Conservation (phyloP, 2,797 vertebrate species). For the Lindbergichthys nudifrons region DNA sequence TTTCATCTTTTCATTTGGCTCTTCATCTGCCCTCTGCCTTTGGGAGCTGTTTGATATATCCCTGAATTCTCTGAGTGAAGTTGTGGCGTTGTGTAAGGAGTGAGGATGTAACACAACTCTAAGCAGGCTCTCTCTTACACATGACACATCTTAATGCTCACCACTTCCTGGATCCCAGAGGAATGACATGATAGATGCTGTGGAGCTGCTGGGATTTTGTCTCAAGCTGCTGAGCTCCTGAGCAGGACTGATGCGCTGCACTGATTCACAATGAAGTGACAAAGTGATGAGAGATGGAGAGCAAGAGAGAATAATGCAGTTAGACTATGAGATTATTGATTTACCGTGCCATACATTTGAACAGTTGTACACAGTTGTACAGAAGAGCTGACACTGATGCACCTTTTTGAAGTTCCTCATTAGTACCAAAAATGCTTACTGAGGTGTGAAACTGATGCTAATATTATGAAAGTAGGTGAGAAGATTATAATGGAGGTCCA, state of each 20-base stretch:
- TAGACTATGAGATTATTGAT: constrained; percentile 45
- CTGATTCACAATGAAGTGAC: constrained; percentile 37
- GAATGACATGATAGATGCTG: constrained; percentile 52
- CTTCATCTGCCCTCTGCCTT: constrained; percentile 59
- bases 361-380: constrained; percentile 24
- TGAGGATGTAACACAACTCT: constrained; percentile 51
- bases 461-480: constrained; percentile 10
- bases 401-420: constrained; percentile 35
- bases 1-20: constrained; percentile 67
- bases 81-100: constrained; percentile 8
- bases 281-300: constrained; percentile 39
- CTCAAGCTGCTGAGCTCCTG: constrained; percentile 26
- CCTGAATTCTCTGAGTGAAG: constrained; percentile 32
- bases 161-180: constrained; percentile 59
- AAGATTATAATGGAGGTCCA: constrained; percentile 11
- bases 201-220: constrained; percentile 41
- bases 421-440: constrained; percentile 4
- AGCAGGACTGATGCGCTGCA: constrained; percentile 18
- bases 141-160: constrained; percentile 51
- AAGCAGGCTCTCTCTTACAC: constrained; percentile 54
- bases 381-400: constrained; percentile 30
- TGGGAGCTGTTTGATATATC: constrained; percentile 53
- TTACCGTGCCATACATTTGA: constrained; percentile 29
- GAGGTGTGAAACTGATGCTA: constrained; percentile 3
- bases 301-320: constrained; percentile 28